phyloP scores from a whole-genome alignment of 2,113 vertebrate species.

The Zosterops hypoxanthus region DNA sequence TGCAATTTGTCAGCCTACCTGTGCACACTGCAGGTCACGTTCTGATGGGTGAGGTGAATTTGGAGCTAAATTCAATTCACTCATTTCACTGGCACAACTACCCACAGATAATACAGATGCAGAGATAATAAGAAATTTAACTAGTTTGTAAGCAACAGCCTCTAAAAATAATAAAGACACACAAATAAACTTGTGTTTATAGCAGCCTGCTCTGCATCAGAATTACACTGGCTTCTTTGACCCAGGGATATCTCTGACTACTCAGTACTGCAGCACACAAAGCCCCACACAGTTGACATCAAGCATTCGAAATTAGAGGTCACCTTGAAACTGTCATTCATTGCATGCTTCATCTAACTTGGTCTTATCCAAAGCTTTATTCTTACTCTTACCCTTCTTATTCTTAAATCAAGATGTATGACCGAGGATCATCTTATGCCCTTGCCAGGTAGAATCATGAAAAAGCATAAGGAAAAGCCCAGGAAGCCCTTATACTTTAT shows the following conservation, averaged over 20 bases:
- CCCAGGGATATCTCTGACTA: accelerated
- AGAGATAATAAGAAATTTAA: neutral
- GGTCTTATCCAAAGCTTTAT: neutral
- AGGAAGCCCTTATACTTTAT: neutral
- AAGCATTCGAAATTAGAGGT: neutral
- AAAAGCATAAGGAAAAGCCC: neutral
- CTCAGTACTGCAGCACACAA: neutral
- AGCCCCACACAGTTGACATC: accelerated
- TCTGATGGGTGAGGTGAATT: neutral
- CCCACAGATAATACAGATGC: neutral
- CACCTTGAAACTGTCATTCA: neutral
- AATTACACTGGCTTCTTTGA: neutral
- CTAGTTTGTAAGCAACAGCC: neutral
- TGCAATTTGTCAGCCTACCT: neutral
- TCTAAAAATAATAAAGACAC: neutral
- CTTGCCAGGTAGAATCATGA: neutral
- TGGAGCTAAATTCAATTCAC: neutral
- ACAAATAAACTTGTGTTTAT: neutral
- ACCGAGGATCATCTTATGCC: neutral
- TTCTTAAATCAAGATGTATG: neutral
- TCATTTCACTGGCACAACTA: neutral
- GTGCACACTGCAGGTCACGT: neutral
- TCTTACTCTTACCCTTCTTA: neutral
- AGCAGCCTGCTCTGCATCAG: neutral
- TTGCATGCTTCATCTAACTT: neutral